phyloP scores from a whole-genome alignment of 2,888 invertebrate genomes.

The Andrena praecox region DNA sequence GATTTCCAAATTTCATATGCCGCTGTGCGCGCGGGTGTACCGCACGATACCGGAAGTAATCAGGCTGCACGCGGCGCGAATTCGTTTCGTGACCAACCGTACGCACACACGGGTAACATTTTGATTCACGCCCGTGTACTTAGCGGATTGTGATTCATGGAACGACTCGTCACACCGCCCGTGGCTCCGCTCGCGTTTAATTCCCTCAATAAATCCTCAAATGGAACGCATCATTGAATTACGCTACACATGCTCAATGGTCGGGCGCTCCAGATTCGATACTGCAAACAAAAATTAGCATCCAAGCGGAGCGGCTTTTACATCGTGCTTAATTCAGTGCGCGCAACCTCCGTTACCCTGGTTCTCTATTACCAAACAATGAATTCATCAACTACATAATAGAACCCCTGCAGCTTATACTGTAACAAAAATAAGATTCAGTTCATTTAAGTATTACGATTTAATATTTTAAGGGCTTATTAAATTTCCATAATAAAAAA shows the following conservation, averaged over 20 bases:
- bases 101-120: conserved; percentile 23
- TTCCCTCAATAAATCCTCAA: conserved; percentile 29
- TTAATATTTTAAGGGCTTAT: too few relatives aligned
- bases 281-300: conserved; percentile 18
- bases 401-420: too few relatives aligned
- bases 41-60: conserved; percentile 42
- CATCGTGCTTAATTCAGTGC: not conserved
- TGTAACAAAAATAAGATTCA: too few relatives aligned
- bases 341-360: not conserved
- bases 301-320: not conserved
- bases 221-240: conserved; percentile 41
- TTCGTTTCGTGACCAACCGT: conserved; percentile 35
- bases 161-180: conserved; percentile 40
- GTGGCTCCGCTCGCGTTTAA: conserved; percentile 2
- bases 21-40: not conserved
- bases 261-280: conserved; percentile 20
- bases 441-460: too few relatives aligned
- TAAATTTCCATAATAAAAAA: too few relatives aligned
- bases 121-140: conserved; percentile 37
- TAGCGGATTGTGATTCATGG: conserved; percentile 20
- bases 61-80: conserved; percentile 20
- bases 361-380: too few relatives aligned
- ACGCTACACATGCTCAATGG: not conserved
- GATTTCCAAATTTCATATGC: conserved; percentile 39
- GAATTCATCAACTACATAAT: too few relatives aligned